Base-by-base conservation (phyloP, 2,797 vertebrate species). In the Characodon lateralis region DNA sequence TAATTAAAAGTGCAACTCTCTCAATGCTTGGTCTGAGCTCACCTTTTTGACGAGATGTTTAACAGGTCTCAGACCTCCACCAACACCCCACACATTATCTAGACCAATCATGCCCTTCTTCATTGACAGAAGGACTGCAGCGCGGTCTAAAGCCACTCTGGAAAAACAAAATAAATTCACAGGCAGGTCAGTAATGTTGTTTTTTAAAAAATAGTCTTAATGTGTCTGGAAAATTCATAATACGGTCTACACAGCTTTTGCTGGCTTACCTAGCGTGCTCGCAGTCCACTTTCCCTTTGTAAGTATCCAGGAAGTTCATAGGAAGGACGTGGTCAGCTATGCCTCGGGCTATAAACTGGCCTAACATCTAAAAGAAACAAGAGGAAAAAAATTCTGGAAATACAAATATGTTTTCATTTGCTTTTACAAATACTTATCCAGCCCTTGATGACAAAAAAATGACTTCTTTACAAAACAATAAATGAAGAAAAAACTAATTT, bases 11-110 rank as follows among this genome's bases (percentile, higher is more conserved):
- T 28, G 0, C 16, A 53, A 55, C 16, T 9, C 7, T 26, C 14
- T 77, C 51, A 22, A 24, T 22, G 6, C 24, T 69, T n/a, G 12
- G 20, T 10, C 7, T 8, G 31, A 61, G 58, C 79, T 80, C 81
- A 97, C 97, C 95, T 97, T 97, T 92, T 96, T 97, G 88, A 96
- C 87, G 5, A 97, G 96, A 89, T 97, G 96, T 88, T 95, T 97
- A 83, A 97, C 97, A 0, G 97, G 97, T 91, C 96, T 95, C 84
- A 96, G 96, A 70, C 97, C 97, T 0, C 97, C 97, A 0, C 97
- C 97, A 22, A 97, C 96, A 0, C 97, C 97, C 97, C 97, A 97
- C 70, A 97, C 97, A 0, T 97, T 97, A 91, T 97, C 97, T 14
- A 97, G 89, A 50, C 93, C 93, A 61, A 97, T 95, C 70, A 97